A percentile compares a stretch with the other conserved stretches of the same genome.
phyloP scores from a whole-genome alignment of 2,797 vertebrate genomes.

The Parambassis ranga region DNA sequence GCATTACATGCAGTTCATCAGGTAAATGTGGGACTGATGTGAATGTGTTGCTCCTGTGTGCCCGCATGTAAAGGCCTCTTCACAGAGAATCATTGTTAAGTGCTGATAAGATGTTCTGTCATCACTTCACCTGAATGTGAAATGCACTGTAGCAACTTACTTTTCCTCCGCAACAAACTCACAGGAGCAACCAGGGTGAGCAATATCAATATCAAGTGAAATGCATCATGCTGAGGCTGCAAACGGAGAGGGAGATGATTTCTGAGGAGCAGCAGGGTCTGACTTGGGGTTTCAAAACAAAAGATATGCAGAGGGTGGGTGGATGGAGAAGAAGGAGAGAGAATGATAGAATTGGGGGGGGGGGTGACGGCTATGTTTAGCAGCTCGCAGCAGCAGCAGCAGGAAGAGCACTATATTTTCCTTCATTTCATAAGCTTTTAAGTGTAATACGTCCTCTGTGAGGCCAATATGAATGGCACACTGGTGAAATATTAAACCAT shows the following conservation, averaged over 20 bases:
- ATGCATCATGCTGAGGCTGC: conserved; percentile 16
- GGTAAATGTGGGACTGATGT: conserved; percentile 31
- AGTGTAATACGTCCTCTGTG: conserved; percentile 45
- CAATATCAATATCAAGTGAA: conserved; percentile 17
- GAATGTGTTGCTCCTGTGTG: not conserved
- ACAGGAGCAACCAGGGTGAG: not conserved
- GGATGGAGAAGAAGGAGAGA: conserved; percentile 23
- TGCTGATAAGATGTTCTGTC: conserved; percentile 48
- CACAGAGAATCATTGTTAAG: conserved; percentile 27
- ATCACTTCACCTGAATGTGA: conserved; percentile 38
- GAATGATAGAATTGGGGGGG: conserved; percentile 1
- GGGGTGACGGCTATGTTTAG: conserved; percentile 45
- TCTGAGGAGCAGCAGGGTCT: conserved; percentile 37
- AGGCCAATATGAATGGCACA: conserved; percentile 55
- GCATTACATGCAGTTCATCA: conserved; percentile 22
- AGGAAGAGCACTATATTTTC: conserved; percentile 41
- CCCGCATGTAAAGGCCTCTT: conserved; percentile 20
- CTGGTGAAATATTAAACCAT: conserved; percentile 73
- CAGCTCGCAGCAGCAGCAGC: conserved; percentile 25
- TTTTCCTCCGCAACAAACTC: conserved; percentile 1
- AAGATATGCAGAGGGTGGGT: conserved; percentile 40
- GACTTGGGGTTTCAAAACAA: conserved; percentile 48
- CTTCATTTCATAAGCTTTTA: conserved; percentile 63
- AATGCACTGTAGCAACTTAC: conserved; percentile 14
- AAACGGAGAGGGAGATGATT: conserved; percentile 21